Percentiles rank a stretch among this genome's conserved stretches.
Evolutionary conservation across 2,888 invertebrate genomes (phyloP).

Genomic region (Coleophora flavipennella): DNA sequence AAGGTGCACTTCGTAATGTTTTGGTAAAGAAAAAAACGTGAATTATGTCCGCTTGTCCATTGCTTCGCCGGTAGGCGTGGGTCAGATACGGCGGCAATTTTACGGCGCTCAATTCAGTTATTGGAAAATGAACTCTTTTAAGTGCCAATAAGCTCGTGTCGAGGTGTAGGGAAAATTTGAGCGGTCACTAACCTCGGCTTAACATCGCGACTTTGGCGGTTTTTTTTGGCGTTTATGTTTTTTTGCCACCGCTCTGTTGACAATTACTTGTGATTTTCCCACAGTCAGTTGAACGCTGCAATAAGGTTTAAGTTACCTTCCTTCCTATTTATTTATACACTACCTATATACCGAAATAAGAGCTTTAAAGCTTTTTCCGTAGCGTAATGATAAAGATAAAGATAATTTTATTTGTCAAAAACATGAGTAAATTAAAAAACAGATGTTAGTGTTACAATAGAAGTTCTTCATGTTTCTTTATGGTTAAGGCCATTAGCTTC

Average conservation of each 20-base stretch:
- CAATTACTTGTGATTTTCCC: conserved; percentile 39
- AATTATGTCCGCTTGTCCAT: conserved; percentile 63
- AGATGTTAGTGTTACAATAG: too few relatives aligned
- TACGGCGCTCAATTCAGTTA: conserved; percentile 30
- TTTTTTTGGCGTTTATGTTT: conserved; percentile 35
- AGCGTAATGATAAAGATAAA: too few relatives aligned
- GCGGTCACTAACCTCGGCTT: conserved; percentile 47
- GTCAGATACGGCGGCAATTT: conserved; percentile 51
- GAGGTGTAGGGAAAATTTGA: conserved; percentile 18
- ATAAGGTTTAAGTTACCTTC: too few relatives aligned
- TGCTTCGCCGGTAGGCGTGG: conserved; percentile 59
- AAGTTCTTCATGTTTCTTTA: too few relatives aligned
- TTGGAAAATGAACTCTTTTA: conserved; percentile 38
- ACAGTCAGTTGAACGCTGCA: conserved; percentile 20
- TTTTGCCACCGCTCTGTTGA: conserved; percentile 29
- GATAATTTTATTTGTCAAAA: too few relatives aligned
- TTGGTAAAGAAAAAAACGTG: conserved; percentile 38
- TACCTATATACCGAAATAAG: too few relatives aligned
- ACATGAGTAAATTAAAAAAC: too few relatives aligned
- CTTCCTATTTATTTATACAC: too few relatives aligned
- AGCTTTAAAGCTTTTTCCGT: too few relatives aligned
- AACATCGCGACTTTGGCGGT: conserved; percentile 34
- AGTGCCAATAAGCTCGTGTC: conserved; percentile 31
- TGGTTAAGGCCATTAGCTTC: too few relatives aligned
- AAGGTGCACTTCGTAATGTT: conserved; percentile 32